A percentile compares a stretch with the other conserved stretches of the same genome.
Conservation (phyloP, 2,888 invertebrate genomes). For the Chymomyza procnemis region DNA sequence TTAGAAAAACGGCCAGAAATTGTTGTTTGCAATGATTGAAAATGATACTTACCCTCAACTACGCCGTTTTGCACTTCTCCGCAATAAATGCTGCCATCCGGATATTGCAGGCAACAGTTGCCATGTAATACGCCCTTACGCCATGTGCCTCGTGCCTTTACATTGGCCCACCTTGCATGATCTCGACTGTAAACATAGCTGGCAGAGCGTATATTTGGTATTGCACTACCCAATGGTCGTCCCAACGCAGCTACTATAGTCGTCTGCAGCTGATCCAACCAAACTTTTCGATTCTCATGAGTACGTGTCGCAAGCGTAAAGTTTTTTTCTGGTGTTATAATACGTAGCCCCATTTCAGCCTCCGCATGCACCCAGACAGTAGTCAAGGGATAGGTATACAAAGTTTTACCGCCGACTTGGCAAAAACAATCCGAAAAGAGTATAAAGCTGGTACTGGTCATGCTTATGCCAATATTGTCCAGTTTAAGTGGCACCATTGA, state of each 20-base stretch:
- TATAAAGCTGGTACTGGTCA: conserved; percentile 87
- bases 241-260: conserved; percentile 85
- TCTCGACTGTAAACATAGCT: conserved; percentile 85
- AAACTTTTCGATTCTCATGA: conserved; percentile 87
- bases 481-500: conserved; percentile 84
- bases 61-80: conserved; percentile 86
- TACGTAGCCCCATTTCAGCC: conserved; percentile 84
- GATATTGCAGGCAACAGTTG: conserved; percentile 88
- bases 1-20: too few species aligned
- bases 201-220: conserved; percentile 85
- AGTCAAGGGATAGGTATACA: conserved; percentile 84
- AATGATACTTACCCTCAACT: conserved; percentile 71
- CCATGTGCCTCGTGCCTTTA: conserved; percentile 90
- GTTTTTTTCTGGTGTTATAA: conserved; percentile 89
- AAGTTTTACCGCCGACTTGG: conserved; percentile 84
- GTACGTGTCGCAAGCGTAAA: conserved; percentile 82
- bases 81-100: conserved; percentile 88
- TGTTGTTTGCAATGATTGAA: too few species aligned
- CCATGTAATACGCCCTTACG: conserved; percentile 89
- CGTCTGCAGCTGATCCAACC: conserved; percentile 87
- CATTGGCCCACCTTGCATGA: conserved; percentile 85
- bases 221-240: conserved; percentile 81
- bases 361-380: conserved; percentile 90
- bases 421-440: conserved; percentile 90
- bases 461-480: conserved; percentile 84